phyloP scores from a whole-genome alignment of 2,113 vertebrate species.

The Peromyscus californicus region DNA sequence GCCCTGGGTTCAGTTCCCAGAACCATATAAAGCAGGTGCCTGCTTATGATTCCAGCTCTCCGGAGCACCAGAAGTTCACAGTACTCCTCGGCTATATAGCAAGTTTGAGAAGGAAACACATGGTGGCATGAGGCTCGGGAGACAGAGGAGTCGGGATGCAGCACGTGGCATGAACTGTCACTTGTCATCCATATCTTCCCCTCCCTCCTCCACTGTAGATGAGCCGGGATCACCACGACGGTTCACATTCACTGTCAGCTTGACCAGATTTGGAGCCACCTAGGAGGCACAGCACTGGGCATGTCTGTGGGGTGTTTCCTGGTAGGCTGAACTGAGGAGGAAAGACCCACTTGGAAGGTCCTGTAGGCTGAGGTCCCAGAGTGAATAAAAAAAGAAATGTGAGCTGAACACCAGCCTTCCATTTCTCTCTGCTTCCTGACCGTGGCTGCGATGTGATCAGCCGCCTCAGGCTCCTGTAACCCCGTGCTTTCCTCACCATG shows the following conservation, averaged over 20 bases:
- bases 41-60: not conserved
- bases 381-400: not conserved
- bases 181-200: not conserved
- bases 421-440: not conserved
- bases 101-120: not conserved
- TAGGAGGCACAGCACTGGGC: not conserved
- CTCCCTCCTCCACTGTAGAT: not conserved
- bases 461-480: fast-evolving
- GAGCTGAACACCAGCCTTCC: too few species aligned
- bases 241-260: too few species aligned
- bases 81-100: not conserved
- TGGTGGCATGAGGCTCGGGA: not conserved
- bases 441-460: not conserved
- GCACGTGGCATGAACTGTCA: not conserved
- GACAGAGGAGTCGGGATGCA: too few species aligned
- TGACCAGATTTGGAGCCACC: not conserved
- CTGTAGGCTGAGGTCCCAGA: not conserved
- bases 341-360: too few species aligned
- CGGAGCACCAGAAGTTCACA: not conserved
- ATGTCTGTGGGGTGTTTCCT: not conserved
- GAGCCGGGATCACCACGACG: not conserved
- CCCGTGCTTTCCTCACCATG: too few species aligned
- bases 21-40: not conserved
- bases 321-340: not conserved
- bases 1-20: not conserved